Base-by-base conservation (phyloP, 2,888 invertebrate species). In the Eumacrocentrus americanus region DNA sequence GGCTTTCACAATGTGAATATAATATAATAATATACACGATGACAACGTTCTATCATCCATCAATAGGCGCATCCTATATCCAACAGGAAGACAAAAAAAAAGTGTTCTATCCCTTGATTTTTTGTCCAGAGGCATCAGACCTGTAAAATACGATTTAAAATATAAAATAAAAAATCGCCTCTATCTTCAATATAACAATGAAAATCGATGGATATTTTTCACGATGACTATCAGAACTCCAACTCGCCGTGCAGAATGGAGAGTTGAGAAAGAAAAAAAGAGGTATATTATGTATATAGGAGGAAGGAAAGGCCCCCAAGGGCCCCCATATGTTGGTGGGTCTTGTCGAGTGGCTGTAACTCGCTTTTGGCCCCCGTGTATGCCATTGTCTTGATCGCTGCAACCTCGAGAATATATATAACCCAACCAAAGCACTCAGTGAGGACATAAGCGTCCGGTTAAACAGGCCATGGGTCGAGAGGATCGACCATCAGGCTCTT, bases 381-480 rank as follows among this genome's bases (percentile, higher is more conserved):
- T 16, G 52, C 58, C 52, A 35, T 48, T 51, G 40, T 42, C 52
- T 62, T 54, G 57, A 22, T 4, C 3, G 1, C 58, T 23, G 44
- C 48, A 61, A 25, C 9, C 29, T 29, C 29, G 29, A 4, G 5
- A 6, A 9, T 29, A 29, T 29, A 29, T 29, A 29, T 29, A 58
- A 62, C 53, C 54, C 61, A 70, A 69, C 67, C 65, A 70, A 72
- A 64, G 70, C 66, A 68, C 67, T 70, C 69, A 65, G 63, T 69
- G 67, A 57, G 65, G 63, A 51, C 12, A 51, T 42, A 54, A 35
- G 55, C 37, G 58, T 25, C 22, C 42, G 65, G 67, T 68, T 70
- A 70, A 72, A 69, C 58, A 67, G 71, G 68, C 70, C 74, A 69
- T 74, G 69, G 70, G 72, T 73, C 73, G 58, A 74, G 74, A 46